A percentile compares a stretch with the other conserved stretches of the same genome.
Conservation (phyloP, 2,113 vertebrate species). For the Saccopteryx bilineata region DNA sequence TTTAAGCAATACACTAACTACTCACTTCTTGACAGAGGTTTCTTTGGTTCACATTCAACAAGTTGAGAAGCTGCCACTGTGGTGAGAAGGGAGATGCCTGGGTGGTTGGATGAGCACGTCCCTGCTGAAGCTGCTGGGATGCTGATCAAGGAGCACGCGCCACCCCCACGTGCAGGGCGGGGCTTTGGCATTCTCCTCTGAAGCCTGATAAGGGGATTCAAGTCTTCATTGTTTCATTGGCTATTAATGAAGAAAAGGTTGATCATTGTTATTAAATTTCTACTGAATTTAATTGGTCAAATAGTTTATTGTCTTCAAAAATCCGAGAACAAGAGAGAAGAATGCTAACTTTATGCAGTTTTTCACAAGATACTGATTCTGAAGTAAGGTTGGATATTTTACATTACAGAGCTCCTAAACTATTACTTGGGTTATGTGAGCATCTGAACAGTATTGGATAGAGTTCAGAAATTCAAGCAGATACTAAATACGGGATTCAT, state of each 20-base stretch:
- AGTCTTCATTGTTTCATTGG: neutral
- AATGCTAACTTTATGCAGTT: neutral
- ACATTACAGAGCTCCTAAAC: neutral
- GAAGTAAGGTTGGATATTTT: neutral
- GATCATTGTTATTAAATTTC: neutral
- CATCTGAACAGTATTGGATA: neutral
- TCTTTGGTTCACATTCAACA: neutral
- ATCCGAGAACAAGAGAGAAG: neutral
- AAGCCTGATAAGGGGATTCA: neutral
- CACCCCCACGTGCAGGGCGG: accelerated
- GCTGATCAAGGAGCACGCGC: accelerated
- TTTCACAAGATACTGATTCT: neutral
- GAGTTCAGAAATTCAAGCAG: neutral
- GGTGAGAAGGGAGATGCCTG: neutral
- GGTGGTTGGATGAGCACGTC: accelerated
- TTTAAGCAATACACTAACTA: neutral
- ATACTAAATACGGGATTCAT: accelerated
- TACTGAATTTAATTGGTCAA: neutral
- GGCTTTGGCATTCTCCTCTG: accelerated
- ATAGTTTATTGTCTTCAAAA: neutral
- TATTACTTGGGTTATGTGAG: neutral
- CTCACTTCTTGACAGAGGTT: neutral
- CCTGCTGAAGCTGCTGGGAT: accelerated
- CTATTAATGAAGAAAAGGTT: neutral
- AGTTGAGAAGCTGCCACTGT: neutral